phyloP scores from a whole-genome alignment of 2,888 invertebrate species.

The Leucophenga maculata region DNA sequence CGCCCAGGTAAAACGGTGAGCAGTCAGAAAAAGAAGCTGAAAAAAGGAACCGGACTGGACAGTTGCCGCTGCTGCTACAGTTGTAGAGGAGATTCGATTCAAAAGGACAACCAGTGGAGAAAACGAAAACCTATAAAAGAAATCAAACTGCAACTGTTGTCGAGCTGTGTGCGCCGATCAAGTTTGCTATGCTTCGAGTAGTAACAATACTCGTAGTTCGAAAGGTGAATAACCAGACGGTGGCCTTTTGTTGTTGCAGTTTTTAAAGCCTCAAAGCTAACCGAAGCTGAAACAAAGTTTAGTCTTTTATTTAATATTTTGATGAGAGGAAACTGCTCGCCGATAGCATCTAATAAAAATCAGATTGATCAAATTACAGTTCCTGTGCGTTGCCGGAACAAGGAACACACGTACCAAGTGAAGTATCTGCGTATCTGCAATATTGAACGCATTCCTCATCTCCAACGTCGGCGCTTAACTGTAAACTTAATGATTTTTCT shows the following conservation, averaged over 20 bases:
- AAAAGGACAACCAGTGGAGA: slow-evolving; percentile 33
- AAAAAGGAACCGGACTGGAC: slow-evolving; percentile 14
- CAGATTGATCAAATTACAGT: slow-evolving; percentile 68
- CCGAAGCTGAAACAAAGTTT: slow-evolving; percentile 27
- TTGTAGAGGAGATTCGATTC: neutral
- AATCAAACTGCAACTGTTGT: slow-evolving; percentile 53
- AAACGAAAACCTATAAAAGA: slow-evolving; percentile 32
- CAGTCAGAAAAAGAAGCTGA: slow-evolving; percentile 23
- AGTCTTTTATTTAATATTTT: slow-evolving; percentile 44
- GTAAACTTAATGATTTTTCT: slow-evolving; percentile 52
- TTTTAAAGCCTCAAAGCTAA: slow-evolving; percentile 31
- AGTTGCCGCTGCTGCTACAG: neutral
- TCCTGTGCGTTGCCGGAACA: slow-evolving; percentile 49
- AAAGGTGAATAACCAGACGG: slow-evolving; percentile 18
- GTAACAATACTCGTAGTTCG: slow-evolving; percentile 1
- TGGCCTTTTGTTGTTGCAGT: neutral
- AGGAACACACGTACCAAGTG: neutral
- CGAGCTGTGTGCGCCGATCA: slow-evolving; percentile 34
- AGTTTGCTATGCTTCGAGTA: neutral
- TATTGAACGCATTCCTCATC: neutral
- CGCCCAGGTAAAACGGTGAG: slow-evolving; percentile 55
- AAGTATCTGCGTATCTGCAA: neutral
- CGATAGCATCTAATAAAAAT: slow-evolving; percentile 55
- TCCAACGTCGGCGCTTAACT: slow-evolving; percentile 24
- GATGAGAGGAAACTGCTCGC: slow-evolving; percentile 51